phyloP scores from a whole-genome alignment of 35 echinoderm and acorn worm genomes.

The Lytechinus pictus region DNA sequence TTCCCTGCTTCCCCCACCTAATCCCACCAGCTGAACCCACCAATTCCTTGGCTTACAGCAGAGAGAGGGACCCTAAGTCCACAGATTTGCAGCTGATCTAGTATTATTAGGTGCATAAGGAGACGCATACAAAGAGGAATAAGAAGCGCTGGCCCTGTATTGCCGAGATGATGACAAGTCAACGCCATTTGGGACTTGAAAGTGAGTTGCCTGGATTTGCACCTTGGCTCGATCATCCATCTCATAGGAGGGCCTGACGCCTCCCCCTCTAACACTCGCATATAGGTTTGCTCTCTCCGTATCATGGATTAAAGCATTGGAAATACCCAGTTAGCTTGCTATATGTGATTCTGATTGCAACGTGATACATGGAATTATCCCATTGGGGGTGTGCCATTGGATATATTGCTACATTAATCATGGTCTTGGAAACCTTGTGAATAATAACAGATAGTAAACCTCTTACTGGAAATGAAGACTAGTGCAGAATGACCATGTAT shows the following conservation, averaged over 20 bases:
- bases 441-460: background rate
- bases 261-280: background rate
- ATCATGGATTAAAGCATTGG: background rate
- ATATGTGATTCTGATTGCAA: background rate
- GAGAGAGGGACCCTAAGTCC: background rate
- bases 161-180: constrained; percentile 26
- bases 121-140: background rate
- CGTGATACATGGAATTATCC: background rate
- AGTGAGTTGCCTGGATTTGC: constrained; percentile 37
- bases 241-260: background rate
- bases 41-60: background rate
- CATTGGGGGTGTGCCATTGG: background rate
- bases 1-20: constrained; percentile 37
- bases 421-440: background rate
- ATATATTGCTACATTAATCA: background rate
- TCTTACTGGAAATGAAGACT: background rate
- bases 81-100: constrained; percentile 18
- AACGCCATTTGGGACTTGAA: background rate
- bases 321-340: constrained; percentile 11
- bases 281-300: background rate
- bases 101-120: constrained; percentile 1
- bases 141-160: background rate
- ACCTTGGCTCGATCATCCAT: background rate
- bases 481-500: background rate
- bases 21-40: background rate